A percentile compares a stretch with the other conserved stretches of the same genome.
phyloP scores from a whole-genome alignment of 92 coral and sea anemone species.

The Heteractis magnifica region DNA sequence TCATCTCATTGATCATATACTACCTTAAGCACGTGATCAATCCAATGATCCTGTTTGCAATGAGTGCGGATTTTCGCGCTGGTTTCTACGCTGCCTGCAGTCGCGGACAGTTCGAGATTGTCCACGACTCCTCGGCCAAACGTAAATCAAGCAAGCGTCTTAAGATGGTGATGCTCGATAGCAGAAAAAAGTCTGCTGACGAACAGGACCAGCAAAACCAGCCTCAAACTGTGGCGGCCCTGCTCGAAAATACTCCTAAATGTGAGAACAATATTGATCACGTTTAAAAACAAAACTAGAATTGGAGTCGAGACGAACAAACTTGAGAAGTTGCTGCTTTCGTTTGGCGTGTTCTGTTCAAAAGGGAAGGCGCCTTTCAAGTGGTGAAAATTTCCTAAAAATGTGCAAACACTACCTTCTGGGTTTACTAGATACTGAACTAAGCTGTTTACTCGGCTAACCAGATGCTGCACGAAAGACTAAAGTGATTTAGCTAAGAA shows the following conservation, averaged over 20 bases:
- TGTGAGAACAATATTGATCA: constrained; percentile 21
- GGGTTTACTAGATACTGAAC: background rate
- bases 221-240: constrained; percentile 31
- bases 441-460: background rate
- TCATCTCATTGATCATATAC: constrained; percentile 61
- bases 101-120: constrained; percentile 27
- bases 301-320: background rate
- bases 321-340: background rate
- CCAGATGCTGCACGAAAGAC: background rate
- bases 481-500: background rate
- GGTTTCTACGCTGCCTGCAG: constrained; percentile 34
- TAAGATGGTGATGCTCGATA: constrained; percentile 14
- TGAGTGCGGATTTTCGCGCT: constrained; percentile 75
- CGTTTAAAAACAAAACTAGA: background rate
- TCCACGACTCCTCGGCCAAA: constrained; percentile 3
- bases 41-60: constrained; percentile 69
- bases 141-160: constrained; percentile 13
- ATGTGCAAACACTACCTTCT: background rate
- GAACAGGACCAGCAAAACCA: constrained; percentile 28
- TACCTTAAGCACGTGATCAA: constrained; percentile 72
- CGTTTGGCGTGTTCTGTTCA: background rate
- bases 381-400: background rate
- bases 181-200: constrained; percentile 24
- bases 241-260: constrained; percentile 32
- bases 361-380: background rate